Percentiles rank a stretch among this genome's conserved stretches.
These are phyloP conservation scores for Tetragonisca angustula DNA, from an alignment of 2,888 invertebrate species.

Conservation along the genomic window DNA sequence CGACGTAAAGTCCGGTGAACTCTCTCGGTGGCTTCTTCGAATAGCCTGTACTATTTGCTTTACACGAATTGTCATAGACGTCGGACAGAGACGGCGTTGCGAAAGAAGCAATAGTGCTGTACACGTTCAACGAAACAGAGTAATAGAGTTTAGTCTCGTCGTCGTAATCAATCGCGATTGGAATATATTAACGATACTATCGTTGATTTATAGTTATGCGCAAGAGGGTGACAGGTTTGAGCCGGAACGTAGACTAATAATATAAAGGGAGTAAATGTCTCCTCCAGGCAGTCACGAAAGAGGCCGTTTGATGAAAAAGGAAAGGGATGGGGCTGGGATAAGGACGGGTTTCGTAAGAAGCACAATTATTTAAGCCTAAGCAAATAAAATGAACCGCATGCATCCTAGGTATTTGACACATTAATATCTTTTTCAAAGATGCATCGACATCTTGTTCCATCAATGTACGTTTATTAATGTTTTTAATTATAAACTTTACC, in stretches of 20 bases:
- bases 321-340: constrained; percentile 54
- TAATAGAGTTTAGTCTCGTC: background rate
- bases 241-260: constrained; percentile 76
- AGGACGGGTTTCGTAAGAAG: constrained; percentile 63
- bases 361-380: constrained; percentile 51
- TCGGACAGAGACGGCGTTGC: background rate
- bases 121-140: background rate
- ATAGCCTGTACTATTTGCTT: background rate
- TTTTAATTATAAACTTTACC: too few species aligned
- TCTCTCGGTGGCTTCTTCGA: constrained; percentile 1
- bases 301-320: constrained; percentile 73
- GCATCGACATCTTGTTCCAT: background rate
- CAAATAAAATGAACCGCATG: constrained; percentile 55
- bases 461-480: background rate
- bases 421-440: background rate
- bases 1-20: constrained; percentile 2
- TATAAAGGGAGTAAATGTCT: constrained; percentile 77
- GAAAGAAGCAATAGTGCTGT: background rate
- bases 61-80: background rate
- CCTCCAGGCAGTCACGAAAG: constrained; percentile 84
- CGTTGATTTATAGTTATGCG: constrained; percentile 19
- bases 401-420: constrained; percentile 49
- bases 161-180: background rate
- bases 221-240: constrained; percentile 77
- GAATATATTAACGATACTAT: background rate